Conservation (phyloP, 1,140 invertebrate genomes). For the Euwallacea fornicatus region DNA sequence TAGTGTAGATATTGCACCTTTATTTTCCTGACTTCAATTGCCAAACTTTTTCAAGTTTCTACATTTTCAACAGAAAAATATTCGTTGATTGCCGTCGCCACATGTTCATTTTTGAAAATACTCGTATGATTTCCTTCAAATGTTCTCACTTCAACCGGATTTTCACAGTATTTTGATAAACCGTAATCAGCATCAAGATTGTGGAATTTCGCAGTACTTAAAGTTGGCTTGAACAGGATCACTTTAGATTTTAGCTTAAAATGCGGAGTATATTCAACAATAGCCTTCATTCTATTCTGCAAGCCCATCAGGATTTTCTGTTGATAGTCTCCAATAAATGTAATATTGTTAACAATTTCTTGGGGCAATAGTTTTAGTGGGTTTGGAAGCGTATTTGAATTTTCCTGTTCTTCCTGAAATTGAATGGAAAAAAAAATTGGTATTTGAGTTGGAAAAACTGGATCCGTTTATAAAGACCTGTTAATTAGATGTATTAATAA, state of each 20-base stretch:
- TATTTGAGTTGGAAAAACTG: too few relatives aligned
- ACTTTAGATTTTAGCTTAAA: constrained; percentile 62
- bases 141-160: constrained; percentile 57
- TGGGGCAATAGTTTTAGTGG: too few relatives aligned
- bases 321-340: too few relatives aligned
- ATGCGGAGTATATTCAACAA: constrained; percentile 57
- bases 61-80: background rate
- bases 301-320: too few relatives aligned
- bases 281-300: constrained; percentile 62
- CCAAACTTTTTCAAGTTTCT: background rate
- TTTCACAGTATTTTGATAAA: constrained; percentile 58
- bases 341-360: too few relatives aligned
- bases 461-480: too few relatives aligned
- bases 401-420: too few relatives aligned
- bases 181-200: constrained; percentile 68
- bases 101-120: constrained; percentile 67
- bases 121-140: constrained; percentile 72
- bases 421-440: too few relatives aligned
- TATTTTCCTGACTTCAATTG: constrained; percentile 7
- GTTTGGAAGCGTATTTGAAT: too few relatives aligned
- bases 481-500: too few relatives aligned
- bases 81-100: constrained; percentile 60
- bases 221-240: constrained; percentile 64
- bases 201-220: constrained; percentile 54
- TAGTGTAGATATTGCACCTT: too few relatives aligned